These are phyloP conservation scores for Beroe forskalii DNA, from an alignment of 37 sponge, comb jelly and placozoan genomes.

Conservation along the genomic window DNA sequence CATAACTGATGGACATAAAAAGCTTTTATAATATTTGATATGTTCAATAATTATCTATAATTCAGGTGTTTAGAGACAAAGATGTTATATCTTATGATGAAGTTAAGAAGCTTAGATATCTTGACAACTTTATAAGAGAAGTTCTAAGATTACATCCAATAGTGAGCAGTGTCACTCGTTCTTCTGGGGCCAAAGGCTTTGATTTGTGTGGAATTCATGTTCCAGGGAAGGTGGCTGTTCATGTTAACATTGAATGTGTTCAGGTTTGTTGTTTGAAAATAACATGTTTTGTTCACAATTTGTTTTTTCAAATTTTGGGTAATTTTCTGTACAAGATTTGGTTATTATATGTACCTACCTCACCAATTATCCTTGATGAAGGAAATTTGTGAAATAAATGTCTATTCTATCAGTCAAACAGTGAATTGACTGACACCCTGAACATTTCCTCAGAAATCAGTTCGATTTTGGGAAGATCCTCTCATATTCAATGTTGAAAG, in stretches of 20 bases:
- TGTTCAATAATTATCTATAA: no score
- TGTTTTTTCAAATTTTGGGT: no score
- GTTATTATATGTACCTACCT: no score
- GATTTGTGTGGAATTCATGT: neutral
- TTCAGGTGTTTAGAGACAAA: conserved; percentile 3
- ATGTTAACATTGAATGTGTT: conserved; percentile 39
- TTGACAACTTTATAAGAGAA: conserved; percentile 26
- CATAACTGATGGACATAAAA: no score
- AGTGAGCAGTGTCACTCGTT: neutral
- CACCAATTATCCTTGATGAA: no score
- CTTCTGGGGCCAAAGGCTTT: neutral
- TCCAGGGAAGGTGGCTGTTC: neutral
- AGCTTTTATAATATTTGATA: no score
- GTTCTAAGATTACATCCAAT: conserved; percentile 4
- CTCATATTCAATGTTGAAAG: neutral
- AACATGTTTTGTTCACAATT: no score
- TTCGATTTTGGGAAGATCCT: neutral
- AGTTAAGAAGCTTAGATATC: conserved; percentile 2
- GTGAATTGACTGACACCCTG: no score
- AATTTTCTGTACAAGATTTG: no score
- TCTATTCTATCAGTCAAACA: no score
- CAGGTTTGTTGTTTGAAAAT: no score
- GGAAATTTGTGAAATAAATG: no score
- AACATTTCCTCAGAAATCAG: neutral
- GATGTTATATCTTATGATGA: neutral